These are phyloP conservation scores for Dolichomitus sp. DNA, from an alignment of 2,888 invertebrate species.

Conservation along the genomic window DNA sequence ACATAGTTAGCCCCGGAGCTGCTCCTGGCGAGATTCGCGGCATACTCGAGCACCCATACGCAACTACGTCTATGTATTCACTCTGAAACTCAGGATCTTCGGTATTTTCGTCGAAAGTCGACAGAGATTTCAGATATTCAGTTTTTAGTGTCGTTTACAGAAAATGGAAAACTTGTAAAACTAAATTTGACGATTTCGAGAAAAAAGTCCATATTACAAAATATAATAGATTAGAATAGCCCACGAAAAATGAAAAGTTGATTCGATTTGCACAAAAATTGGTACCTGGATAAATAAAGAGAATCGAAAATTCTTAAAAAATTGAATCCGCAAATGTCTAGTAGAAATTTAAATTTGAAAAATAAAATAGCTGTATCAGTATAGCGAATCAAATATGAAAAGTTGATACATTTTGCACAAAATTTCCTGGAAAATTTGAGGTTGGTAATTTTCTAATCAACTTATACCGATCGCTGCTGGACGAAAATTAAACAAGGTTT, in stretches of 20 bases:
- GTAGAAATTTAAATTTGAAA: background rate
- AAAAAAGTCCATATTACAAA: background rate
- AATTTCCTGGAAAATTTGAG: background rate
- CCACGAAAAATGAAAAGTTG: background rate
- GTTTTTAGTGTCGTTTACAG: background rate
- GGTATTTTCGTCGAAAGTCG: background rate
- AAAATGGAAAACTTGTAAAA: background rate
- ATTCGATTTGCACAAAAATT: background rate
- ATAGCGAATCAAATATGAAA: background rate
- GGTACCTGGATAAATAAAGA: background rate
- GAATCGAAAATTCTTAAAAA: background rate
- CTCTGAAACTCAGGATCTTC: background rate
- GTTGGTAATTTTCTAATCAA: background rate
- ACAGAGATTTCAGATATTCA: background rate
- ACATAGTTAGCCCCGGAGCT: conserved; percentile 84
- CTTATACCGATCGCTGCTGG: background rate
- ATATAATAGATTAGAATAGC: background rate
- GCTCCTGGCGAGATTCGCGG: conserved; percentile 74
- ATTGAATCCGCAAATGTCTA: background rate
- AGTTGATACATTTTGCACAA: background rate
- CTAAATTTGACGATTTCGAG: background rate
- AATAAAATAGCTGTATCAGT: background rate
- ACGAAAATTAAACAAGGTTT: conserved; percentile 2
- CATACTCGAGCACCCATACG: conserved; percentile 18
- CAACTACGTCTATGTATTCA: conserved; percentile 19